Evolutionary conservation across 2,113 vertebrate species (phyloP).

Genomic region (Heptranchias perlo): DNA sequence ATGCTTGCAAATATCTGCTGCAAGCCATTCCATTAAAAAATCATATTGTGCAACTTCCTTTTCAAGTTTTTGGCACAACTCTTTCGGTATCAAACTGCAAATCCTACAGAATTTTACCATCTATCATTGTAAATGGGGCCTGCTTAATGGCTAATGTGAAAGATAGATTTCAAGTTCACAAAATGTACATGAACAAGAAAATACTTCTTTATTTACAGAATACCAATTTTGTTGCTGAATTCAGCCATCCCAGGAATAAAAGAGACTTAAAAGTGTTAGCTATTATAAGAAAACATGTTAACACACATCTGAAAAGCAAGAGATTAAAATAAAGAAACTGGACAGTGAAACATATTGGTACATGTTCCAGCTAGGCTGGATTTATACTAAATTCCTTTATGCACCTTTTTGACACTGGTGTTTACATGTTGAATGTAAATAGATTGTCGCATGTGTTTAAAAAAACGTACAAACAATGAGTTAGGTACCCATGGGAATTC

Average conservation of each 20-base stretch:
- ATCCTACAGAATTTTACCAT: neutral
- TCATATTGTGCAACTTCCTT: neutral
- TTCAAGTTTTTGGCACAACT: neutral
- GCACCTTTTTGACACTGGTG: neutral
- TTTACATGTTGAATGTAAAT: neutral
- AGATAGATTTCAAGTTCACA: neutral
- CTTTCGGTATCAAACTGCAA: neutral
- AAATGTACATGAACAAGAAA: no score
- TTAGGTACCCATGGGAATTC: neutral
- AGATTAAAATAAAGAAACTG: constrained; percentile 71
- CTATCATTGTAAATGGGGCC: constrained; percentile 42
- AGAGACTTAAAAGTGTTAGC: constrained; percentile 60
- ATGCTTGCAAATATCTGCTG: neutral
- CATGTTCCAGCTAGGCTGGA: constrained; percentile 54
- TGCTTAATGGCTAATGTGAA: neutral
- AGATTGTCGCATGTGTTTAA: neutral
- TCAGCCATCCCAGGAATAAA: constrained; percentile 50
- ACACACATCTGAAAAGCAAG: constrained; percentile 56
- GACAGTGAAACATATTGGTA: constrained; percentile 67
- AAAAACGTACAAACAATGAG: neutral
- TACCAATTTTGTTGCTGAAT: constrained; percentile 60
- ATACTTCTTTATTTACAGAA: constrained; percentile 56
- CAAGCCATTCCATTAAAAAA: neutral
- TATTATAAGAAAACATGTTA: constrained; percentile 71
- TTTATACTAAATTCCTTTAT: constrained; percentile 56